Conservation (phyloP, 2,113 vertebrate species). For the Salvelinus alpinus region DNA sequence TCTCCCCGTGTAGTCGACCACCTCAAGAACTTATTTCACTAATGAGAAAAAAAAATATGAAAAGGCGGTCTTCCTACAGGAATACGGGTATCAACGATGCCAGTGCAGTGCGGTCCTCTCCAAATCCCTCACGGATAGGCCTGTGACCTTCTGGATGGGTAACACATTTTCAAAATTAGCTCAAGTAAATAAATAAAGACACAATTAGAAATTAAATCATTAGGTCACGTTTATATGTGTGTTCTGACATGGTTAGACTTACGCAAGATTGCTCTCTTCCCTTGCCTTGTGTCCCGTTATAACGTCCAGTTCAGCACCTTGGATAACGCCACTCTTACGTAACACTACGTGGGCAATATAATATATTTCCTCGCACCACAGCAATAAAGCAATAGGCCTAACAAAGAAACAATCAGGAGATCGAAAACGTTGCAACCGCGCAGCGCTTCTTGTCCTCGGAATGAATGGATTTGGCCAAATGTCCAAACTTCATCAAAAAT, state of each 20-base stretch:
- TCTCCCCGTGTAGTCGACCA: slow-evolving; percentile 65
- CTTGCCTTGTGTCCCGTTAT: slow-evolving; percentile 34
- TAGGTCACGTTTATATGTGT: slow-evolving; percentile 41
- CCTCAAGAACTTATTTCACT: slow-evolving; percentile 48
- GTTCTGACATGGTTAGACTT: slow-evolving; percentile 51
- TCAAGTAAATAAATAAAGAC: neutral
- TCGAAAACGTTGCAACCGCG: slow-evolving; percentile 17
- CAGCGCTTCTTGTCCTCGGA: slow-evolving; percentile 8
- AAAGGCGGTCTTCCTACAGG: neutral
- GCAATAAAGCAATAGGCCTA: slow-evolving; percentile 1
- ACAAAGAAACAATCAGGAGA: neutral
- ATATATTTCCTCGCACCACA: slow-evolving; percentile 35
- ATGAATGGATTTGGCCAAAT: slow-evolving; percentile 16
- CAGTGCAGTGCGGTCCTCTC: slow-evolving; percentile 9
- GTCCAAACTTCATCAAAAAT: slow-evolving; percentile 38
- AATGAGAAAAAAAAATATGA: slow-evolving; percentile 9
- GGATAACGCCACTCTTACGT: slow-evolving; percentile 69
- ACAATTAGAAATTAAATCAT: neutral
- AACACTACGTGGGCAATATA: slow-evolving; percentile 53
- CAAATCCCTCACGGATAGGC: slow-evolving; percentile 9
- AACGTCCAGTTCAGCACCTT: slow-evolving; percentile 64
- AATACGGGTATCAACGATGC: neutral
- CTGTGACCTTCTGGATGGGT: slow-evolving; percentile 8
- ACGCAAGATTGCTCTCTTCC: slow-evolving; percentile 61
- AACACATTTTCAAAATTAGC: neutral